Percentiles rank a stretch among this genome's conserved stretches.
Evolutionary conservation across 2,113 vertebrate genomes (phyloP).

Genomic region (Ceuthmochares aereus): DNA sequence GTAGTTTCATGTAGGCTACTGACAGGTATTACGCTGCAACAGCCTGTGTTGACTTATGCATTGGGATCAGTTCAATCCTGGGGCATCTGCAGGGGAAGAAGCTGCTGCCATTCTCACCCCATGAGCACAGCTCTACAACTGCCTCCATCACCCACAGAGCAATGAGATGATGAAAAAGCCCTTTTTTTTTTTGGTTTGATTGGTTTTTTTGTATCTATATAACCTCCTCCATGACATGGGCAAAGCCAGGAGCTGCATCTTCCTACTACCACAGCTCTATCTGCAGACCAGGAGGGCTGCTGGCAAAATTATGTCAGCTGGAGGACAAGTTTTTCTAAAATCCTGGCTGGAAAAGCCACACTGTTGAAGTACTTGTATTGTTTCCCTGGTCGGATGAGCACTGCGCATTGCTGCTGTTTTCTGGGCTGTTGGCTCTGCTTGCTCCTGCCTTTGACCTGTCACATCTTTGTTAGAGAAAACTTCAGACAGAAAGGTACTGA

Average conservation of each 20-base stretch:
- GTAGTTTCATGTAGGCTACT: neutral
- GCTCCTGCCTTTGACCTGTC: neutral
- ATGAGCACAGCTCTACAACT: neutral
- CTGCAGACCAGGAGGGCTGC: neutral
- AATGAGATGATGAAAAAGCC: neutral
- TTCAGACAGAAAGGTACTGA: neutral
- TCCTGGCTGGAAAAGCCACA: neutral
- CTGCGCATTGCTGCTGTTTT: neutral
- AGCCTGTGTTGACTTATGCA: no score
- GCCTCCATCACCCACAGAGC: neutral
- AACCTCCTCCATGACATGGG: neutral
- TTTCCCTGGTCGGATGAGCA: neutral
- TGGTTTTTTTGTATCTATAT: neutral
- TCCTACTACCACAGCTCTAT: neutral
- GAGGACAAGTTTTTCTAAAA: neutral
- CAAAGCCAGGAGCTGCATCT: neutral
- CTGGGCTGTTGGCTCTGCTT: neutral
- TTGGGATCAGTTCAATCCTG: neutral
- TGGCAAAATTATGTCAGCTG: rapidly evolving
- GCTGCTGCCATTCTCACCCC: rapidly evolving
- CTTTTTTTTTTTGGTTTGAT: neutral
- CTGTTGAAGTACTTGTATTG: neutral
- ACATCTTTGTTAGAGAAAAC: neutral
- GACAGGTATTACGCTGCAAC: neutral
- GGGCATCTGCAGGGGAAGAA: neutral